Conservation (phyloP, 37 sponge, comb jelly and placozoan species). For the Geodia barretti region DNA sequence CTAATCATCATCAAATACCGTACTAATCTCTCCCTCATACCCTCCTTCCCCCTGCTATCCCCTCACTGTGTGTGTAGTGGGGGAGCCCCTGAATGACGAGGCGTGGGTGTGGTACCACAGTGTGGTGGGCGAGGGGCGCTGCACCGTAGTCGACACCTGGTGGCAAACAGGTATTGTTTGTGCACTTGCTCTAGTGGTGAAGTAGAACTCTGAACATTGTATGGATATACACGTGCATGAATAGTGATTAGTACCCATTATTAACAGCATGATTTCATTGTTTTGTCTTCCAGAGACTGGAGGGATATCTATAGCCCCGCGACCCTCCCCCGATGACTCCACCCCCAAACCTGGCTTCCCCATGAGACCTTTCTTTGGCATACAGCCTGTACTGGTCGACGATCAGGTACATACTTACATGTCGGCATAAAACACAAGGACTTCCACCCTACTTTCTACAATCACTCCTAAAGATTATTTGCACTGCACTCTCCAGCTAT, state of each 20-base stretch:
- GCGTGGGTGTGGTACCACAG: slow-evolving; percentile 92
- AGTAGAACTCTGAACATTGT: no score
- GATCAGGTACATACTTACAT: slow-evolving; percentile 45
- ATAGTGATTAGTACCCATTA: neutral
- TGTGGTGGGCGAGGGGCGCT: slow-evolving; percentile 85
- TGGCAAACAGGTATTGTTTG: slow-evolving; percentile 89
- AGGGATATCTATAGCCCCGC: slow-evolving; percentile 92
- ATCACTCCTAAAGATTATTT: no score
- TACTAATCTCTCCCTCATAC: no score
- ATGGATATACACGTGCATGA: neutral
- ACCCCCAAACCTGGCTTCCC: slow-evolving; percentile 93
- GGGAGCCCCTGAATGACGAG: slow-evolving; percentile 91
- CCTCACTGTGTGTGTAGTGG: no score
- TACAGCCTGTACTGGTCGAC: slow-evolving; percentile 83
- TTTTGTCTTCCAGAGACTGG: slow-evolving; percentile 78
- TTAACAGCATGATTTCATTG: neutral
- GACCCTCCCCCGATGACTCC: slow-evolving; percentile 72
- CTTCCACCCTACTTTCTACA: no score
- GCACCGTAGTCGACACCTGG: slow-evolving; percentile 95
- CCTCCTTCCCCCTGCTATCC: neutral
- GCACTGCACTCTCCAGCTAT: no score
- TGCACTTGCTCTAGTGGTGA: neutral
- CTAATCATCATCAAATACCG: no score
- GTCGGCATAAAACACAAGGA: no score
- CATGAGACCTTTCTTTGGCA: slow-evolving; percentile 94